These are phyloP conservation scores for Drosophila sulfurigaster DNA, from an alignment of 1,140 invertebrate genomes.

Conservation along the genomic window DNA sequence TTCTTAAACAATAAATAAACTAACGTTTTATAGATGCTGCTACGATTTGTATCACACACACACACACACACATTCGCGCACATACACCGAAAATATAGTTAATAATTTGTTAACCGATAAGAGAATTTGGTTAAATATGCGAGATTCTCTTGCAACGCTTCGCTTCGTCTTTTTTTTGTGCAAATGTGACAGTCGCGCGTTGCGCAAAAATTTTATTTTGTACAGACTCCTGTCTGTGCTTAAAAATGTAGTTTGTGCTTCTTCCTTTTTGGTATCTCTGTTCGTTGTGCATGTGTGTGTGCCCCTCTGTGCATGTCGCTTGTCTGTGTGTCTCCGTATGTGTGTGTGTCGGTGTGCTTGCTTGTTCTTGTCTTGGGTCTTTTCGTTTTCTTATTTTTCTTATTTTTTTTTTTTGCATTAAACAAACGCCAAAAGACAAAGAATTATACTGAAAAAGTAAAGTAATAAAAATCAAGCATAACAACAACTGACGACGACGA, in stretches of 20 bases:
- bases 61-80: not conserved
- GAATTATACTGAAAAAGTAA: slow-evolving; percentile 75
- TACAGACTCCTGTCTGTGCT: slow-evolving; percentile 59
- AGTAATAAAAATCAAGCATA: slow-evolving; percentile 67
- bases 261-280: slow-evolving; percentile 53
- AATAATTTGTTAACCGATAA: slow-evolving; percentile 8
- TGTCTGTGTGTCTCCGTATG: slow-evolving; percentile 8
- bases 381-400: slow-evolving; percentile 32
- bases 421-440: slow-evolving; percentile 73
- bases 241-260: slow-evolving; percentile 55
- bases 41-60: not conserved
- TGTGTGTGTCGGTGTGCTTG: slow-evolving; percentile 37
- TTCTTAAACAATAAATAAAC: not conserved
- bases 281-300: slow-evolving; percentile 15
- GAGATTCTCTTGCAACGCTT: slow-evolving; percentile 11
- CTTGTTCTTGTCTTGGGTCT: slow-evolving; percentile 48
- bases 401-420: slow-evolving; percentile 57
- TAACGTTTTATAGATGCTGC: too few species aligned
- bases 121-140: slow-evolving; percentile 20
- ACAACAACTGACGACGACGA: slow-evolving; percentile 44
- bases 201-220: slow-evolving; percentile 58
- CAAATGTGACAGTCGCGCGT: slow-evolving; percentile 35
- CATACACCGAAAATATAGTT: not conserved
- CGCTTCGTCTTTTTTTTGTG: slow-evolving; percentile 28
- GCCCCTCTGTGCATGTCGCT: slow-evolving; percentile 13